Evolutionary conservation across 2,797 vertebrate genomes (phyloP).

Genomic region (Aeoliscus strigatus): DNA sequence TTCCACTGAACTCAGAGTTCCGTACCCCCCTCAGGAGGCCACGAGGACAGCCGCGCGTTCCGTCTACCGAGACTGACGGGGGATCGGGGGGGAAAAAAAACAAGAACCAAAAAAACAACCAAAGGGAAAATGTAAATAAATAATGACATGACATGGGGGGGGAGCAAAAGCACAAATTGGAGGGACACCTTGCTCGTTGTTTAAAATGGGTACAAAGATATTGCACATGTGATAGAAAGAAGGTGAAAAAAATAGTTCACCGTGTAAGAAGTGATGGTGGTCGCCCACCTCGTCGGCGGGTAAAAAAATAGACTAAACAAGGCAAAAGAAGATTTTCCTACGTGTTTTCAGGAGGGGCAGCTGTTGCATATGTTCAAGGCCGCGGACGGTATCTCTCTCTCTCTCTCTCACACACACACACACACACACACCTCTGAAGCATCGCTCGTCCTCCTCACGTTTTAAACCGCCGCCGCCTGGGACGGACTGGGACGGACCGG

Average conservation of each 20-base stretch:
- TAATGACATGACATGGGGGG: conserved; percentile 44
- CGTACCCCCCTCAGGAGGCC: conserved; percentile 46
- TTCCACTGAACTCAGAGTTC: conserved; percentile 74
- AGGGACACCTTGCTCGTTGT: conserved; percentile 58
- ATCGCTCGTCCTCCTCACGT: too few species aligned
- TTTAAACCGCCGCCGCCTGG: conserved; percentile 29
- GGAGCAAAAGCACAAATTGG: conserved; percentile 39
- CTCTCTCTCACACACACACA: too few species aligned
- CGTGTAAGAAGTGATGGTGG: conserved; percentile 50
- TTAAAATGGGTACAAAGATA: conserved; percentile 73
- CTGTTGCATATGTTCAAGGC: conserved; percentile 48
- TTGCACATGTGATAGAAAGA: conserved; percentile 72
- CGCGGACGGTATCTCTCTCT: too few species aligned
- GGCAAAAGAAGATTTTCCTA: conserved; percentile 51
- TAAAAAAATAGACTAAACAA: conserved; percentile 47
- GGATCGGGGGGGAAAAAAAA: conserved; percentile 18
- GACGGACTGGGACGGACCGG: too few species aligned
- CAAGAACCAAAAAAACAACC: conserved; percentile 10
- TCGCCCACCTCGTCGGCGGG: conserved; percentile 40
- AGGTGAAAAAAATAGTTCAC: conserved; percentile 47
- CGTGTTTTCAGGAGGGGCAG: conserved; percentile 46
- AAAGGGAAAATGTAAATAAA: conserved; percentile 62
- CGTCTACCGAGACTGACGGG: conserved; percentile 58
- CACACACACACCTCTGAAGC: too few species aligned
- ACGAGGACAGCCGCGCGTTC: conserved; percentile 54